A percentile compares a stretch with the other conserved stretches of the same genome.
phyloP scores from a whole-genome alignment of 2,113 vertebrate genomes.

The Paratilapia polleni region DNA sequence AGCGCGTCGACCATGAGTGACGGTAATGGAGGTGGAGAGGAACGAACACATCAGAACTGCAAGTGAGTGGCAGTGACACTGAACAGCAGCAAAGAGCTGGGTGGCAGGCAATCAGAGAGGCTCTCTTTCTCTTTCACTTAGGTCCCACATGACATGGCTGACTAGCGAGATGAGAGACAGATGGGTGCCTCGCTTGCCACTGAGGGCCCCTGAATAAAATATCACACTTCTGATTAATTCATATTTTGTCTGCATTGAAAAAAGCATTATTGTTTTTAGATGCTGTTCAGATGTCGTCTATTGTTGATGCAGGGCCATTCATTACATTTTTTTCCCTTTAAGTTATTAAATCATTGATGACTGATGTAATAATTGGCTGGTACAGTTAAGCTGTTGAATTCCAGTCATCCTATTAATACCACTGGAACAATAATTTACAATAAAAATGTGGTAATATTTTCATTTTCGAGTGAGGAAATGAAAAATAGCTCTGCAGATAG shows the following conservation, averaged over 20 bases:
- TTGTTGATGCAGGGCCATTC: slow-evolving; percentile 30
- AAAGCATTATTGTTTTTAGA: slow-evolving; percentile 54
- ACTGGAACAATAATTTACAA: neutral
- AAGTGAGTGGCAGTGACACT: slow-evolving; percentile 79
- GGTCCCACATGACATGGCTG: slow-evolving; percentile 75
- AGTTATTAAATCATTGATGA: neutral
- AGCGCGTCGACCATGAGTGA: slow-evolving; percentile 69
- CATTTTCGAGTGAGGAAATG: neutral
- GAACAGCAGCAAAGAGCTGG: slow-evolving; percentile 72
- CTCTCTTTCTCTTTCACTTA: slow-evolving; percentile 66
- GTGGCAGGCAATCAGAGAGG: slow-evolving; percentile 64
- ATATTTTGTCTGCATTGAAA: slow-evolving; percentile 64
- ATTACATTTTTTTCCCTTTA: neutral
- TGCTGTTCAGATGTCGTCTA: slow-evolving; percentile 16
- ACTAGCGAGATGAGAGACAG: slow-evolving; percentile 74
- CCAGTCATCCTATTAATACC: neutral
- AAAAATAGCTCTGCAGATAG: neutral
- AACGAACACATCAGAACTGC: slow-evolving; percentile 67
- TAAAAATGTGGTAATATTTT: neutral
- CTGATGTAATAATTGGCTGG: neutral
- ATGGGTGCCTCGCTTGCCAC: slow-evolving; percentile 58
- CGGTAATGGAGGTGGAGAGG: slow-evolving; percentile 72
- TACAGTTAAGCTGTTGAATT: neutral
- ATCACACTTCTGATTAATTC: slow-evolving; percentile 77
- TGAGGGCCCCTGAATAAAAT: slow-evolving; percentile 78